Evolutionary conservation across 2,113 vertebrate genomes (phyloP), one percentile per base, ranked within the genome.

Genomic region (Tauraco erythrolophus): DNA sequence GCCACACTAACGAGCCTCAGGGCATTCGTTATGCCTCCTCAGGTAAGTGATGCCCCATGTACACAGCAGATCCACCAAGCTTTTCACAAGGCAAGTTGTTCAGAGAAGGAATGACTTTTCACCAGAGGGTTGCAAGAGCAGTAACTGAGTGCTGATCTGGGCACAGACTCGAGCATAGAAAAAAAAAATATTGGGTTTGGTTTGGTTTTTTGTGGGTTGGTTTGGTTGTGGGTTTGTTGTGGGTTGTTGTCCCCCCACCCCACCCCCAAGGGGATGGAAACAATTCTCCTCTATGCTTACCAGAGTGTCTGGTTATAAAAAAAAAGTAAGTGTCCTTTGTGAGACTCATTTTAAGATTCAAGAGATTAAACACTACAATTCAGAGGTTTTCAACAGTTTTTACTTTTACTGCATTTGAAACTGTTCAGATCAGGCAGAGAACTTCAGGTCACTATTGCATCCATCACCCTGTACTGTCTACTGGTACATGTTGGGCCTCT

Each of bases 1-100:
- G 61, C 35, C 25, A 11, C 28, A 14, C 35, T 10, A 35, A 25
- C 0, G 0, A 83, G 35, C 48, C 45, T 25, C 35, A 15, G 35
- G 48, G 53, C 19, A 4, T 28, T 50, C 0, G n/a, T n/a, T n/a
- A n/a, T n/a, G n/a, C n/a, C n/a, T n/a, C n/a, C n/a, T n/a, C n/a
- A n/a, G n/a, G n/a, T 10, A 58, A 85, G 39, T 6, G 46, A 93
- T 37, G 31, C 23, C 69, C 50, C 72, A 18, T 0, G 4, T 11
- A 77, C 33, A 39, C 30, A 65, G 48, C 56, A 87, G 37, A 51
- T 14, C 45, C 14, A 28, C 30, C 27, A 80, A 76, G 53, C 58
- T 65, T 69, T 60, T 37, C 15, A 79, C 58, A 53, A 76, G 35
- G 58, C 4, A 24, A 33, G 12, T 27, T 79, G 85, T 72, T 41